A percentile compares a stretch with the other conserved stretches of the same genome.
Conservation (phyloP, 2,888 invertebrate genomes). For the Bellardia bayeri region DNA sequence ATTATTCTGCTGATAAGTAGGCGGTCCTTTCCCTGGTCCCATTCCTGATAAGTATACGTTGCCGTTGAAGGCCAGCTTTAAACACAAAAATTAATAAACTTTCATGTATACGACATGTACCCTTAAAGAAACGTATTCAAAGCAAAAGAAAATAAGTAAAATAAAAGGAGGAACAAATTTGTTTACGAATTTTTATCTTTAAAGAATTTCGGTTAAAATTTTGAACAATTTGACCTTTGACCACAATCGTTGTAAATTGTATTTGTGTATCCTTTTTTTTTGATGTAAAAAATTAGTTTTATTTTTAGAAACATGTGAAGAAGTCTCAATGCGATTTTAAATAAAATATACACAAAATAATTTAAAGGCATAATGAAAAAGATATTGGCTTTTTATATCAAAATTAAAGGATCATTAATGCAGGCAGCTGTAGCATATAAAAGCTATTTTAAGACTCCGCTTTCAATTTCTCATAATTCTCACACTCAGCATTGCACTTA, state of each 20-base stretch:
- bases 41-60: background rate
- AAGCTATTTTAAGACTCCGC: no score
- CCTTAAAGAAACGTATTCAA: constrained; percentile 7
- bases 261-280: background rate
- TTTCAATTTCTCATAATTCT: no score
- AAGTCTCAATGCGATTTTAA: no score
- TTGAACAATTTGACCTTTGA: constrained; percentile 57
- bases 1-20: background rate
- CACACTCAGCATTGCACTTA: no score
- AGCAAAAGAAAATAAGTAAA: background rate
- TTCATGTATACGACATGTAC: constrained; percentile 10
- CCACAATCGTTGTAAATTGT: constrained; percentile 55
- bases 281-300: background rate
- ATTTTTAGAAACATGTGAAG: background rate
- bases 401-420: no score
- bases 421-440: no score
- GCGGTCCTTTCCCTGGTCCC: background rate
- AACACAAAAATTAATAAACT: constrained; percentile 18
- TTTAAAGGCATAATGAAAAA: no score
- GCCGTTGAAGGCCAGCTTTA: constrained; percentile 6
- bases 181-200: constrained; percentile 28
- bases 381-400: no score
- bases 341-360: no score
- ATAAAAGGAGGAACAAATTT: constrained; percentile 13
- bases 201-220: constrained; percentile 14